Evolutionary conservation across 2,888 invertebrate genomes (phyloP), one percentile per base, ranked within the genome.

Genomic region (Tribolium freemani): DNA sequence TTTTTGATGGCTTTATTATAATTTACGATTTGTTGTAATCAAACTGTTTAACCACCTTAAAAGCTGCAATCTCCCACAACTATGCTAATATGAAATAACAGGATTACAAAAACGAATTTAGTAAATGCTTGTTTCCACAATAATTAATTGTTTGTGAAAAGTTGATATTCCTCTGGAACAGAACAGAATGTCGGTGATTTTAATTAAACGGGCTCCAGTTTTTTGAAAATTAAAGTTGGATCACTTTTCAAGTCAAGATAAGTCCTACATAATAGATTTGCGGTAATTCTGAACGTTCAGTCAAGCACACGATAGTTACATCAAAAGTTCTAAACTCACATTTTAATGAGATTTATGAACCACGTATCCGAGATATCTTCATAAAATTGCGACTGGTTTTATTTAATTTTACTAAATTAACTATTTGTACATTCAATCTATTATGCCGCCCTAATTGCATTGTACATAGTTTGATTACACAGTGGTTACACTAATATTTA

Each of bases 41-140:
- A 1, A 16, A 16, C 16, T 16, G 56, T 56, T 13, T 46, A 58
- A 58, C 58, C 21, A 61, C 60, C 60, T 48, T 61, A 48, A 61
- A 61, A 61, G 45, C 45, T 58, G 58, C 21, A 58, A 58, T 45
- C 58, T 58, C 58, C 13, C 9, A 31, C 38, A 38, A 56, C 31
- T 38, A 53, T 50, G 53, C 16, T 56, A 31, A 56, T 56, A 31
- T 56, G 10, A 38, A 56, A 56, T 56, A 56, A 31, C 56, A 26
- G 56, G 10, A 56, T 38, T 56, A 38, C 56, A 56, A 56, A 56
- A 56, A 56, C 38, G 38, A 56, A 31, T 11, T 56, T 56, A 56
- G 31, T 31, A 3, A 31, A 31, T 31, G 38, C 16, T 11, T 48
- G 48, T 16, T 16, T 11, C 16, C 16, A 48, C 48, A 48, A 48